Conservation (phyloP, 2,888 invertebrate genomes). For the Phyllotreta striolata region DNA sequence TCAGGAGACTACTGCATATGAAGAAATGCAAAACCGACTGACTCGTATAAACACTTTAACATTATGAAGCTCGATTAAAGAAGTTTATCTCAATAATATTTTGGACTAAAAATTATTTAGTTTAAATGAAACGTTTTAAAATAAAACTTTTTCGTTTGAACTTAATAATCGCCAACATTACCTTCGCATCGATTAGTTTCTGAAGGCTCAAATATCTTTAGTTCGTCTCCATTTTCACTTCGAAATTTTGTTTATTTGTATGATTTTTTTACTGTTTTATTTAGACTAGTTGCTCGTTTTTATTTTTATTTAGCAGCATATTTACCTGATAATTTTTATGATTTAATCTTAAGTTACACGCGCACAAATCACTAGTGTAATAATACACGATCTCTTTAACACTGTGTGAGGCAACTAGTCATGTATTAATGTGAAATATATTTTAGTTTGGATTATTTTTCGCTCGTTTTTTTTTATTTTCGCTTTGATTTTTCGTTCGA, state of each 20-base stretch:
- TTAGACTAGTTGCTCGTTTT: slow-evolving; percentile 52
- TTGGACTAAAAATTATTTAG: too few species aligned
- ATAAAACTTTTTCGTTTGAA: too few species aligned
- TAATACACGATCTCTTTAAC: slow-evolving; percentile 57
- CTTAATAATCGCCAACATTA: too few species aligned
- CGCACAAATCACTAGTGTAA: slow-evolving; percentile 55
- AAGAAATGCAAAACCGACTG: too few species aligned
- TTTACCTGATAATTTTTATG: slow-evolving; percentile 45
- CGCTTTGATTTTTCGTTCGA: slow-evolving; percentile 34
- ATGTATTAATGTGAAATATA: slow-evolving; percentile 54
- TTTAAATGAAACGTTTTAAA: too few species aligned
- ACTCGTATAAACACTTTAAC: too few species aligned
- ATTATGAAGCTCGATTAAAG: too few species aligned
- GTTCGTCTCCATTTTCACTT: neutral
- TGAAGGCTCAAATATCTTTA: neutral
- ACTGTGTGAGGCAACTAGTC: slow-evolving; percentile 64
- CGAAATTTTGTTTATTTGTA: slow-evolving; percentile 20
- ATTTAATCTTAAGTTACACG: slow-evolving; percentile 50
- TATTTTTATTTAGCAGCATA: slow-evolving; percentile 45
- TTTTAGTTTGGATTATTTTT: slow-evolving; percentile 55
- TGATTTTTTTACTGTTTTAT: slow-evolving; percentile 28
- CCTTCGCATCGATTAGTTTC: too few species aligned
- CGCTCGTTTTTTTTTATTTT: slow-evolving; percentile 49
- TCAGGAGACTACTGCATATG: too few species aligned
- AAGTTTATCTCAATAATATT: too few species aligned